Base-by-base conservation (phyloP, 2,113 vertebrate species). In the Colaptes auratus region DNA sequence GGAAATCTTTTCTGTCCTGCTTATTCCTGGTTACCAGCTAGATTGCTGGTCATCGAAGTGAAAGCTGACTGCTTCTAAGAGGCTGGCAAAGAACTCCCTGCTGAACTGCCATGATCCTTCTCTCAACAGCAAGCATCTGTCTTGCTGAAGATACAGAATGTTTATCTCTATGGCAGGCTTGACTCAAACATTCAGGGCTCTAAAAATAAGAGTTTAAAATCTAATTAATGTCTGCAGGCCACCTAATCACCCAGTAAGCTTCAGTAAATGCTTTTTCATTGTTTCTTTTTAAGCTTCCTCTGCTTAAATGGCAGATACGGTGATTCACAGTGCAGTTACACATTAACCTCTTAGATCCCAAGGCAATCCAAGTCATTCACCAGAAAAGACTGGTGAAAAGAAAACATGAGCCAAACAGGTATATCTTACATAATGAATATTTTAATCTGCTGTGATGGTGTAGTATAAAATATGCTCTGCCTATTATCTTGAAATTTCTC, bases 201-300 rank as follows among this genome's bases (percentile, higher is more conserved):
- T 70, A 92, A 90, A 69, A 88, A 56, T 69, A 88, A 85, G 74
- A 93, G 58, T 92, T 93, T 73, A 92, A 90, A 90, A 81, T 86
- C 61, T 92, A 88, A 92, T 92, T 89, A 56, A 36, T 31, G 27
- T 59, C 73, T 74, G 55, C 0, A 3, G 33, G n/a, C 61, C 42
- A 71, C 64, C 73, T 94, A 87, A 94, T 93, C 91, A 88, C 82
- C 33, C 79, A 91, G 46, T 19, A 88, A 39, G 48, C 76, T 42
- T 92, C 78, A 85, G 39, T 52, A 82, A 83, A 56, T 60, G 42
- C 20, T 69, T 93, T 95, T 86, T 88, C 63, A 60, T 71, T 67
- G 86, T 90, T 92, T 94, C 28, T 33, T 71, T 91, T 91, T 69
- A 24, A 92, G 58, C 19, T 90, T 69, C 53, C 55, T 58, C 23